These are phyloP conservation scores for Engraulis encrasicolus DNA, from an alignment of 2,113 vertebrate species.

Conservation along the genomic window DNA sequence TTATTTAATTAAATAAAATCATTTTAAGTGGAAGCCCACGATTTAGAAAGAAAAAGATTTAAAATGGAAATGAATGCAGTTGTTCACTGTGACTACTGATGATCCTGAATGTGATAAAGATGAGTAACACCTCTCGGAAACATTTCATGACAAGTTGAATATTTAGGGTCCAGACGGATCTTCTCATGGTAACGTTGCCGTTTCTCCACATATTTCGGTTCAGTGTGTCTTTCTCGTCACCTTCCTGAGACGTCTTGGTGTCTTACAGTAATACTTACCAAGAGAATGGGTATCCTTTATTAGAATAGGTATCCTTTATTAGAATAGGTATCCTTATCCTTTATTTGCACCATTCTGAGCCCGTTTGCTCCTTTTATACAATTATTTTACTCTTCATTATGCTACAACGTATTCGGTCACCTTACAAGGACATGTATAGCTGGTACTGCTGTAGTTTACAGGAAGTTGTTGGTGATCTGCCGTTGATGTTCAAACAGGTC, in stretches of 20 bases:
- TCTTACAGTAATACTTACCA: background rate
- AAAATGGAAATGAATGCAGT: background rate
- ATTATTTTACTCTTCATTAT: constrained; percentile 42
- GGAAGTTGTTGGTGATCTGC: constrained; percentile 88
- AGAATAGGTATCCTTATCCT: no score
- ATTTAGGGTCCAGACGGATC: background rate
- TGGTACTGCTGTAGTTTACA: constrained; percentile 81
- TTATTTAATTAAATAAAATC: background rate
- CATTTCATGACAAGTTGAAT: background rate
- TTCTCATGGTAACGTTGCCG: background rate
- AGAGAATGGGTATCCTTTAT: background rate
- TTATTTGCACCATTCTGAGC: constrained; percentile 19
- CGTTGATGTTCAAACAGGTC: constrained; percentile 85
- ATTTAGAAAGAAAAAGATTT: background rate
- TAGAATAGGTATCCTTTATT: no score
- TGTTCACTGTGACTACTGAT: background rate
- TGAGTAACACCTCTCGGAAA: background rate
- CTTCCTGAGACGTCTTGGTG: background rate
- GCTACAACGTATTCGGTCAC: constrained; percentile 53
- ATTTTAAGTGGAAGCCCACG: background rate
- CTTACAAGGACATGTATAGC: constrained; percentile 41
- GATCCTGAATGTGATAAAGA: background rate
- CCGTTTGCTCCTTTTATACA: background rate
- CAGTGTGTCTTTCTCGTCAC: background rate
- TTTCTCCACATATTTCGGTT: background rate